A percentile compares a stretch with the other conserved stretches of the same genome.
Conservation (phyloP, 2,797 vertebrate species). For the Lepilemur septentrionalis region DNA sequence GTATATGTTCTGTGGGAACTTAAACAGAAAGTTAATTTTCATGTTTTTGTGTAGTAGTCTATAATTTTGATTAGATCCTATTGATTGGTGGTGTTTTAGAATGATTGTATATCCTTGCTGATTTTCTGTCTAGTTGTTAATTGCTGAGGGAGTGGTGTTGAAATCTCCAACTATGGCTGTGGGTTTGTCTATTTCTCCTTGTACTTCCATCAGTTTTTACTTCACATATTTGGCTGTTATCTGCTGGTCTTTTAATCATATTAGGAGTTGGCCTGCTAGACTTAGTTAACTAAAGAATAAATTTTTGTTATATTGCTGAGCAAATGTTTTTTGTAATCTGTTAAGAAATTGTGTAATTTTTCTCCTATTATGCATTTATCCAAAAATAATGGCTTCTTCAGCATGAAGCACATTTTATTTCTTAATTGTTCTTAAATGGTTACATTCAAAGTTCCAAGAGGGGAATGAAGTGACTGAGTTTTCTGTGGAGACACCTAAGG, state of each 20-base stretch:
- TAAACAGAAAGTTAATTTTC: not conserved
- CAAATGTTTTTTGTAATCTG: not conserved
- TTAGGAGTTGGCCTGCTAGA: not conserved
- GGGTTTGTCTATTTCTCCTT: not conserved
- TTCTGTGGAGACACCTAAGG: not conserved
- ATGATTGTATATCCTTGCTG: not conserved
- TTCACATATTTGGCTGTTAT: not conserved
- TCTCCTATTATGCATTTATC: not conserved
- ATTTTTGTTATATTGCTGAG: not conserved
- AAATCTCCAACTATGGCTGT: not conserved
- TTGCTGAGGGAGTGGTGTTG: not conserved
- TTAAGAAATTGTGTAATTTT: not conserved
- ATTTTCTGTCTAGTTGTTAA: not conserved
- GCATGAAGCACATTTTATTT: not conserved
- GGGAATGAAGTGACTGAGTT: not conserved
- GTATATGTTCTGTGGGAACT: not conserved
- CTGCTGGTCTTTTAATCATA: not conserved
- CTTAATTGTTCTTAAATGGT: slow-evolving; percentile 22
- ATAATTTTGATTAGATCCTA: not conserved
- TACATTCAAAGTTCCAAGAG: not conserved
- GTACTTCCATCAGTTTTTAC: not conserved
- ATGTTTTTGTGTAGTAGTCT: not conserved
- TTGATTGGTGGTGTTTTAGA: not conserved
- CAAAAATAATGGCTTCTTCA: not conserved
- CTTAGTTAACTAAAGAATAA: slow-evolving; percentile 15